Evolutionary conservation across 1,140 invertebrate species (phyloP), one percentile per base, ranked within the genome.

Genomic region (Trichogramma pretiosum): DNA sequence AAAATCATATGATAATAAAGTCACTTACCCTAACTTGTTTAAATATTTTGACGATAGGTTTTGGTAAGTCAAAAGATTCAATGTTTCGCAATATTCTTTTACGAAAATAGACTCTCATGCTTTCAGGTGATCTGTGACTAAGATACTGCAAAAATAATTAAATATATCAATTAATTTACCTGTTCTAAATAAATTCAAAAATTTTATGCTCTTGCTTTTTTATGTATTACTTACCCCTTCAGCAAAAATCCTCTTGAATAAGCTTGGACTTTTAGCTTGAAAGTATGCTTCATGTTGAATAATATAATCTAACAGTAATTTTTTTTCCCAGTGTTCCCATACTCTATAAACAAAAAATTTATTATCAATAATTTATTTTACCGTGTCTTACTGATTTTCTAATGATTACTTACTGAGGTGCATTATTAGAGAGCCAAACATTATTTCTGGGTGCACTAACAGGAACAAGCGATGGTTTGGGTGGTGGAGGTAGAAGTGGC

Each of bases 271-370:
- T 39, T 52, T 52, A 4, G n/a, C 23, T n/a, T 5, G 24, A 7
- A 19, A 16, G 28, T 43, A 47, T 9, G 32, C n/a, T 19, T 46
- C 28, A 43, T 52, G 30, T 18, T 28, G 24, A 23, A 52, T 47
- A 21, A 52, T 46, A 30, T 52, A 52, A 33, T 52, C 50, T 19
- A 52, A 21, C 0, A 52, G 3, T 2, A 43, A 8, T 17, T 35
- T 14, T 24, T 23, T 24, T 33, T 52, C 50, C 50, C 50, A 52
- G 18, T 33, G 44, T 16, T 46, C 44, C 50, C 50, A 52, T 33
- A 0, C 26, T 44, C 36, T 50, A 22, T 0, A 50, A 26, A 40
- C 9, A 13, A 33, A n/a, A 28, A 7, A 28, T 28, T 28, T 28
- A 11, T 28, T 28, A 28, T 28, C 24, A 28, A n/a, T n/a, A n/a